Base-by-base conservation (phyloP, 2,797 vertebrate genomes). In the Serranus cabrilla region DNA sequence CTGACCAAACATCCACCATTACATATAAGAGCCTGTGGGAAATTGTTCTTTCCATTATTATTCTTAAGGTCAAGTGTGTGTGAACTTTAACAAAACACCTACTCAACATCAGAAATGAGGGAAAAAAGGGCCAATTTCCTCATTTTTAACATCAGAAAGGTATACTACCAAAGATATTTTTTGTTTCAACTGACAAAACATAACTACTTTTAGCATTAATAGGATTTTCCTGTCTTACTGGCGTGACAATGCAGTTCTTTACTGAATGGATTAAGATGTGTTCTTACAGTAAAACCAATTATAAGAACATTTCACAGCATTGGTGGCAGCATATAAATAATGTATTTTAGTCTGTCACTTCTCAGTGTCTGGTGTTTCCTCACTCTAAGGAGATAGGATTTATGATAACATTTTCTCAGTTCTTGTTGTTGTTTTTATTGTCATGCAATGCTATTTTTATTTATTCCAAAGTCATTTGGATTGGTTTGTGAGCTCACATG, bases 231-330 rank as follows among this genome's bases (percentile, higher is more conserved):
- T 51, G 23, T 9, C 40, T 13, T 13, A 31, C 14, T 25, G 64
- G 31, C 14, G 61, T 21, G 13, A 45, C 11, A 65, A 14, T 21
- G 13, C 39, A 1, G 34, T n/a, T 10, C 13, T 25, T 55, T 16
- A 23, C 11, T 31, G 8, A 21, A 2, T 71, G 40, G 18, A 59
- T 27, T 11, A 51, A 67, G 27, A 68, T 58, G 37, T 23, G 16
- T 51, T 62, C 25, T 34, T 0, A 2, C 12, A 43, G 21, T 45
- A 67, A 61, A 62, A 57, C 31, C 17, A 58, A 62, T 72, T 39
- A 59, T 11, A 20, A 12, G 27, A 31, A 54, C 40, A 12, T 52
- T 65, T 47, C n/a, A 61, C 25, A 50, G 45, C n/a, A 7, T 58
- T 23, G 59, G 12, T 58, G 45, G 45, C 7, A 13, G 40, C 4